phyloP scores from a whole-genome alignment of 1,140 invertebrate genomes.

The Temnothorax longispinosus region DNA sequence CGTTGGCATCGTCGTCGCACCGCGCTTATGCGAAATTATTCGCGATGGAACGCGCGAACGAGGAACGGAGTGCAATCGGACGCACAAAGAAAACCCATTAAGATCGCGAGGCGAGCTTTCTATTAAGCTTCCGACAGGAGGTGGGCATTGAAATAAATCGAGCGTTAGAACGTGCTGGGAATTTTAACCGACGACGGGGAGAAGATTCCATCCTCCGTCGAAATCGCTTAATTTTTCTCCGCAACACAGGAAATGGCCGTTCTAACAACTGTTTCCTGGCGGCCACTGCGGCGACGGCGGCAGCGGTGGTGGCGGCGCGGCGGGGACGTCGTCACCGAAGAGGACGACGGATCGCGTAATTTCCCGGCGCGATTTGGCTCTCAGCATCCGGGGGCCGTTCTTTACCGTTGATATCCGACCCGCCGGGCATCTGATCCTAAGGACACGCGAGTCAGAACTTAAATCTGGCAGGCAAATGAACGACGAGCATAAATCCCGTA shows the following conservation, averaged over 20 bases:
- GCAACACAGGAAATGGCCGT: slow-evolving; percentile 56
- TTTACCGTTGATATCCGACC: slow-evolving; percentile 52
- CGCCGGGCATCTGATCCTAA: slow-evolving; percentile 52
- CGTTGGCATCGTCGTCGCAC: not conserved
- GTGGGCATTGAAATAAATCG: slow-evolving; percentile 59
- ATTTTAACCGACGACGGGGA: slow-evolving; percentile 39
- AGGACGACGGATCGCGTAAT: slow-evolving; percentile 63
- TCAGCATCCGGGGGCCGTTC: slow-evolving; percentile 59
- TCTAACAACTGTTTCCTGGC: slow-evolving; percentile 53
- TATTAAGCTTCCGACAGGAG: slow-evolving; percentile 54
- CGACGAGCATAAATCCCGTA: slow-evolving; percentile 58
- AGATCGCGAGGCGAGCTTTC: slow-evolving; percentile 58
- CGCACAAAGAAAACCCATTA: slow-evolving; percentile 59
- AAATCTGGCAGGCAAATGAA: slow-evolving; percentile 63
- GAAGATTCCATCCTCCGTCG: slow-evolving; percentile 26
- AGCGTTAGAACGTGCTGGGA: slow-evolving; percentile 54
- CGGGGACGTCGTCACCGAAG: not conserved
- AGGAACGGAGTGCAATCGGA: slow-evolving; percentile 43
- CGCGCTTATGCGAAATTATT: slow-evolving; percentile 44
- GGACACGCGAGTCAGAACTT: slow-evolving; percentile 63
- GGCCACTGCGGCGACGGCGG: not conserved
- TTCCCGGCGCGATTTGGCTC: slow-evolving; percentile 60
- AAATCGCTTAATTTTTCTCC: slow-evolving; percentile 57
- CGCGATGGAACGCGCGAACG: slow-evolving; percentile 44
- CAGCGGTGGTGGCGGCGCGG: too few species aligned